These are phyloP conservation scores for Diachrysia chrysitis DNA, from an alignment of 2,888 invertebrate species.

Conservation along the genomic window DNA sequence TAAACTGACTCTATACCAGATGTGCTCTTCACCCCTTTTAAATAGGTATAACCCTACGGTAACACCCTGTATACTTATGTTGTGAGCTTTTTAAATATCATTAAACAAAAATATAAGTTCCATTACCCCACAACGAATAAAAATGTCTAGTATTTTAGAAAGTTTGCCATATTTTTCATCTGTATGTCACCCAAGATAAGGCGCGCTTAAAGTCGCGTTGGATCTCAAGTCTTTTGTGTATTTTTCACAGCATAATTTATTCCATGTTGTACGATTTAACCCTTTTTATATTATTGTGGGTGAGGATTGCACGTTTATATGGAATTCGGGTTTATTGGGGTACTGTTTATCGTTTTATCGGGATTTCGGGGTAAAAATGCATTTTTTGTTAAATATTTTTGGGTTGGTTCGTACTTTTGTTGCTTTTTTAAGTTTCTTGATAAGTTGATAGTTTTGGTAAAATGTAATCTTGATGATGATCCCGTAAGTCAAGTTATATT, in stretches of 20 bases:
- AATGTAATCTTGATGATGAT: too few relatives aligned
- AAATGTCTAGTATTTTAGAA: constrained; percentile 5
- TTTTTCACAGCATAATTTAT: constrained; percentile 66
- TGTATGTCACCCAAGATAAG: constrained; percentile 52
- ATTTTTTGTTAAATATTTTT: background rate
- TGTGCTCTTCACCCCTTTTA: too few relatives aligned
- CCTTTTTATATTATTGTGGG: constrained; percentile 51
- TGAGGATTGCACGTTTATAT: constrained; percentile 39
- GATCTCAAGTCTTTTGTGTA: constrained; percentile 60
- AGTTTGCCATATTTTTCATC: background rate
- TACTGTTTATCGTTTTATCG: constrained; percentile 29
- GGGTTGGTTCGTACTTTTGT: background rate
- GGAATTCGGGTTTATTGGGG: constrained; percentile 28
- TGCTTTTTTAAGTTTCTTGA: background rate
- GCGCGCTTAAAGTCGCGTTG: constrained; percentile 42
- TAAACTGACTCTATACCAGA: too few relatives aligned
- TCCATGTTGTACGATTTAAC: constrained; percentile 59
- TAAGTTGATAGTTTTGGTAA: background rate
- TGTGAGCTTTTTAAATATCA: too few relatives aligned
- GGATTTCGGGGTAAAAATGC: background rate
- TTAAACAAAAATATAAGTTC: too few relatives aligned
- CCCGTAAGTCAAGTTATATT: too few relatives aligned
- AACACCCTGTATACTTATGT: too few relatives aligned
- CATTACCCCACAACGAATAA: too few relatives aligned
- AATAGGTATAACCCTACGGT: too few relatives aligned